Percentiles rank a stretch among this genome's conserved stretches.
Evolutionary conservation across 2,113 vertebrate species (phyloP).

Genomic region (Tamias sibiricus): DNA sequence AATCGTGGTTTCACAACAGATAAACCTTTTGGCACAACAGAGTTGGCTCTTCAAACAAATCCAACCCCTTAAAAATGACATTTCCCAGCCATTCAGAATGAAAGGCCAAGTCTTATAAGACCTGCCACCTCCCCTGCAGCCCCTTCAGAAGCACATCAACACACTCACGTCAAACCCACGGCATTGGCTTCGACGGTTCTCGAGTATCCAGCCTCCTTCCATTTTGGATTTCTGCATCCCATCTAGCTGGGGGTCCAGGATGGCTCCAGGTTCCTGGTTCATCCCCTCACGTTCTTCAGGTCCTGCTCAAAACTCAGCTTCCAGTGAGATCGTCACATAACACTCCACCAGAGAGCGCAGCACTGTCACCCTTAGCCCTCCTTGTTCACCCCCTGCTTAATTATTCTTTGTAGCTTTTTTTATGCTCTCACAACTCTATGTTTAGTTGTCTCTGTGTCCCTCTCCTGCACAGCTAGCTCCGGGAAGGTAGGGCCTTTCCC

Average conservation of each 20-base stretch:
- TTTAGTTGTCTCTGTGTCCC: background rate
- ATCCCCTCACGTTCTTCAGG: background rate
- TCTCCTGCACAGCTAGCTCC: background rate
- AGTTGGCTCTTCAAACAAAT: background rate
- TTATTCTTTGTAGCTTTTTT: background rate
- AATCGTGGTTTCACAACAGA: conserved; percentile 14
- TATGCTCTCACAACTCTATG: background rate
- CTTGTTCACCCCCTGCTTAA: background rate
- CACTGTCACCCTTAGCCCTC: background rate
- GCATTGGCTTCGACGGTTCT: background rate
- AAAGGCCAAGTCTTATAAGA: background rate
- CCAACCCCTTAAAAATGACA: background rate
- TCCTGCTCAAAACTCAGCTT: background rate
- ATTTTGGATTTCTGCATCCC: background rate
- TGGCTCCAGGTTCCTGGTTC: accelerated
- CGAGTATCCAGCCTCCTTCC: background rate
- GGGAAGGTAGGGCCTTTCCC: background rate
- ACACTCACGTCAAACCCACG: background rate
- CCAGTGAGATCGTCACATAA: background rate
- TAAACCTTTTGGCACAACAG: background rate
- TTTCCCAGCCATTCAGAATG: background rate
- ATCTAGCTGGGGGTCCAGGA: background rate
- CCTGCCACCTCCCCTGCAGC: too few relatives aligned
- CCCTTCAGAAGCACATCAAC: background rate
- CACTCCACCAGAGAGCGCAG: background rate